These are phyloP conservation scores for Spisula solida DNA, from an alignment of 2,888 invertebrate species.

Conservation along the genomic window DNA sequence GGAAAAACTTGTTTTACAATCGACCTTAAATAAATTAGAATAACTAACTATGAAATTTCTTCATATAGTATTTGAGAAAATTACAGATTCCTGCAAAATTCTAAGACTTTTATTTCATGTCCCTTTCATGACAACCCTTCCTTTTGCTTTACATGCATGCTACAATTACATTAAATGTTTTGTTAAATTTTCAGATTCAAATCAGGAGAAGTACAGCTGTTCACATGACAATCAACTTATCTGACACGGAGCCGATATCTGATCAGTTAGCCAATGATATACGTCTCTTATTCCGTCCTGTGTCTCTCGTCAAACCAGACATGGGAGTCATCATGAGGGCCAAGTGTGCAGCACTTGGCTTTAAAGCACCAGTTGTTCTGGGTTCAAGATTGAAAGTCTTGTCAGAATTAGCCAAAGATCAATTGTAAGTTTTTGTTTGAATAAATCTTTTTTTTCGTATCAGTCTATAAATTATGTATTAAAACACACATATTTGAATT, in stretches of 20 bases:
- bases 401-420: constrained; percentile 85
- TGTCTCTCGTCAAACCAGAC: constrained; percentile 86
- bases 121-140: not conserved
- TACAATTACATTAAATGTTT: not conserved
- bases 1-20: too few species aligned
- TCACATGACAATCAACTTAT: constrained; percentile 83
- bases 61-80: too few species aligned
- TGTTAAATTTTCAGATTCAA: constrained; percentile 78
- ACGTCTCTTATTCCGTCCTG: constrained; percentile 84
- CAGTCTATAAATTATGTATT: not conserved
- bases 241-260: constrained; percentile 66
- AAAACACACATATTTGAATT: too few species aligned
- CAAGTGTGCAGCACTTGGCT: constrained; percentile 85
- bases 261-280: constrained; percentile 81
- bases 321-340: constrained; percentile 83
- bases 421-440: constrained; percentile 82
- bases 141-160: not conserved
- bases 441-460: not conserved
- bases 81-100: too few species aligned
- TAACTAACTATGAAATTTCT: too few species aligned
- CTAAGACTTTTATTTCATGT: not conserved
- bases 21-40: too few species aligned
- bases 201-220: constrained; percentile 79
- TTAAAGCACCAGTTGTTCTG: constrained; percentile 85
- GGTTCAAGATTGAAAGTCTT: constrained; percentile 85